Conservation (phyloP, 2,888 invertebrate species). For the Camponotus fellah region DNA sequence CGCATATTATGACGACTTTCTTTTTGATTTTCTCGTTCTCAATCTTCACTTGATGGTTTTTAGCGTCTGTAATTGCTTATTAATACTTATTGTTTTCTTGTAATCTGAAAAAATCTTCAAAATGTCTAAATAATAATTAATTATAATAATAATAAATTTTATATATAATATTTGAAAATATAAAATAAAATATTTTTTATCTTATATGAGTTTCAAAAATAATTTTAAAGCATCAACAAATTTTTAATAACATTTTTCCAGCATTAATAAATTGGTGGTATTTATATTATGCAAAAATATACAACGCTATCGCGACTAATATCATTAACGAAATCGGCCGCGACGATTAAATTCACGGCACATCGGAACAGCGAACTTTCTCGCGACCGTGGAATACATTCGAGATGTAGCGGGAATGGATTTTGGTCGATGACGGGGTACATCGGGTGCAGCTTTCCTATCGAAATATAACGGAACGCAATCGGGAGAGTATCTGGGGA, state of each 20-base stretch:
- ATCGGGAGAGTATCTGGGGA: slow-evolving; percentile 67
- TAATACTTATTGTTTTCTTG: too few species aligned
- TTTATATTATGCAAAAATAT: neutral
- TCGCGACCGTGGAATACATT: slow-evolving; percentile 9
- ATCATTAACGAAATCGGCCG: neutral
- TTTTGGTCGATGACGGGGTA: slow-evolving; percentile 63
- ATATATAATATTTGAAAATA: neutral
- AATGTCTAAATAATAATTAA: neutral
- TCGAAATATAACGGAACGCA: slow-evolving; percentile 72
- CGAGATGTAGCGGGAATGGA: slow-evolving; percentile 48
- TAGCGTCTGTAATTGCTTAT: neutral
- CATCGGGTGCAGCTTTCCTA: slow-evolving; percentile 58
- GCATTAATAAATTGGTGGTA: neutral
- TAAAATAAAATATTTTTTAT: neutral
- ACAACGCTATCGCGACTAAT: neutral
- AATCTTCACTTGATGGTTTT: neutral
- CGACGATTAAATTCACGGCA: neutral
- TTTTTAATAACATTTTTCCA: neutral
- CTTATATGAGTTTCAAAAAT: neutral
- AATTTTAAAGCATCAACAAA: too few species aligned
- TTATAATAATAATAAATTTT: too few species aligned
- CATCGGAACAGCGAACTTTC: slow-evolving; percentile 7
- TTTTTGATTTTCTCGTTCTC: slow-evolving; percentile 11
- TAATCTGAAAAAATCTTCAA: too few species aligned
- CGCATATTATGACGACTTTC: slow-evolving; percentile 59